Evolutionary conservation across 2,797 vertebrate genomes (phyloP).

Genomic region (Sphaeramia orbicularis): DNA sequence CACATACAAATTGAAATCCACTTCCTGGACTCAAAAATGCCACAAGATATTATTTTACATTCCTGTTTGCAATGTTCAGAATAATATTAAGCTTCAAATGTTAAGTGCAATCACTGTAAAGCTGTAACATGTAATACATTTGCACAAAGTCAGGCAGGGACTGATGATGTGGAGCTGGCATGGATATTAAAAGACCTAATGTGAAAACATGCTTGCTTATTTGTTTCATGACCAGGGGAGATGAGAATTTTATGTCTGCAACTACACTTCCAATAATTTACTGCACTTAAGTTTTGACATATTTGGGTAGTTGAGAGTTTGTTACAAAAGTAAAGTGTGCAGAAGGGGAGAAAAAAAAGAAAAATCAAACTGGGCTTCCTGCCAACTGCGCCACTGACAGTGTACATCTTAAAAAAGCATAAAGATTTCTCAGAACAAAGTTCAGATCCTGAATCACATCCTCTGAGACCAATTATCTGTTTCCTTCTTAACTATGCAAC

Average conservation of each 20-base stretch:
- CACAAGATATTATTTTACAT: too few species aligned
- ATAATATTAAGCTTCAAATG: too few species aligned
- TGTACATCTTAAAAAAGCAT: slow-evolving; percentile 61
- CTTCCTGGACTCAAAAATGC: too few species aligned
- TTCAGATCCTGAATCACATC: slow-evolving; percentile 70
- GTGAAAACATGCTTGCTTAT: too few species aligned
- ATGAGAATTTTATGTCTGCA: not conserved
- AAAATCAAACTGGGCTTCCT: slow-evolving; percentile 47
- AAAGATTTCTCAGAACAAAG: slow-evolving; percentile 64
- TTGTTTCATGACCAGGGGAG: too few species aligned
- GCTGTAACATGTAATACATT: too few species aligned
- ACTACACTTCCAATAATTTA: not conserved
- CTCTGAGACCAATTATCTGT: slow-evolving; percentile 79
- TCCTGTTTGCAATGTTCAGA: too few species aligned
- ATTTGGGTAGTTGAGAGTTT: slow-evolving; percentile 29
- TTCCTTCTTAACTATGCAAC: slow-evolving; percentile 49
- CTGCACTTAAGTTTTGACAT: slow-evolving; percentile 19
- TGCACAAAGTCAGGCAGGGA: too few species aligned
- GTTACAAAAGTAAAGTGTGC: slow-evolving; percentile 32
- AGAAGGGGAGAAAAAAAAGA: not conserved
- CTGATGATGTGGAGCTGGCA: too few species aligned
- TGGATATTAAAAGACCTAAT: too few species aligned
- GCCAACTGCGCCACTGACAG: slow-evolving; percentile 53
- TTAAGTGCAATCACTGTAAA: too few species aligned
- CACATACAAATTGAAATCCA: slow-evolving; percentile 9